These are phyloP conservation scores for Stenoptilia bipunctidactyla DNA, from an alignment of 2,888 invertebrate species.

Conservation along the genomic window DNA sequence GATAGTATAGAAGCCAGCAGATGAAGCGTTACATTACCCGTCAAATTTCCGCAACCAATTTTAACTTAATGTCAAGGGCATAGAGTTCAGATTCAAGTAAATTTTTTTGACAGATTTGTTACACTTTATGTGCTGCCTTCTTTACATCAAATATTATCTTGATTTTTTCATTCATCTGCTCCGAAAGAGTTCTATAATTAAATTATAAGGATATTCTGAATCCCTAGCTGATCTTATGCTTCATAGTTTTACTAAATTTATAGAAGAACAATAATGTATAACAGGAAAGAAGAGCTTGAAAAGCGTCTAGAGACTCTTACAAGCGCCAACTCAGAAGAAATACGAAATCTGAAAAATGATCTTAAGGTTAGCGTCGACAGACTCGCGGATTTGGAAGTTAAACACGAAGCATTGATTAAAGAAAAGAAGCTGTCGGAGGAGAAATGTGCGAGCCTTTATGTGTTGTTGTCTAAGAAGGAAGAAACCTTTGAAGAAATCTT, in stretches of 20 bases:
- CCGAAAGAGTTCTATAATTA: too few relatives aligned
- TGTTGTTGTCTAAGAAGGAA: conserved; percentile 33
- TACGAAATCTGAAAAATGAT: conserved; percentile 34
- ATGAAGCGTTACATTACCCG: too few relatives aligned
- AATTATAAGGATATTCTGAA: too few relatives aligned
- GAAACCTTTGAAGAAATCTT: conserved; percentile 23
- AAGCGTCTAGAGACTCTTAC: conserved; percentile 37
- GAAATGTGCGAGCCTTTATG: conserved; percentile 28
- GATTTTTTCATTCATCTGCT: too few relatives aligned
- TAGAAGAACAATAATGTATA: conserved; percentile 5
- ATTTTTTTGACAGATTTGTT: too few relatives aligned
- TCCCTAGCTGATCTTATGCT: too few relatives aligned
- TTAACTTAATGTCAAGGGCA: too few relatives aligned
- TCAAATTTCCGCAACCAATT: too few relatives aligned
- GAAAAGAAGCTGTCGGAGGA: conserved; percentile 29
- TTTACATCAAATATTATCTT: too few relatives aligned
- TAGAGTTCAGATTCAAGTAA: too few relatives aligned
- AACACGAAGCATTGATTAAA: conserved; percentile 30
- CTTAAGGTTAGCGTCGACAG: conserved; percentile 29
- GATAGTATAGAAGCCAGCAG: too few relatives aligned
- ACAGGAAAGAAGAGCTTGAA: conserved; percentile 51
- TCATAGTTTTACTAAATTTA: neutral
- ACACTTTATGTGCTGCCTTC: too few relatives aligned
- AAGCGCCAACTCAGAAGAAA: conserved; percentile 36
- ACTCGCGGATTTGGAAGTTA: conserved; percentile 39